Evolutionary conservation across 2,797 vertebrate genomes (phyloP).

Genomic region (Sitta carolinensis): DNA sequence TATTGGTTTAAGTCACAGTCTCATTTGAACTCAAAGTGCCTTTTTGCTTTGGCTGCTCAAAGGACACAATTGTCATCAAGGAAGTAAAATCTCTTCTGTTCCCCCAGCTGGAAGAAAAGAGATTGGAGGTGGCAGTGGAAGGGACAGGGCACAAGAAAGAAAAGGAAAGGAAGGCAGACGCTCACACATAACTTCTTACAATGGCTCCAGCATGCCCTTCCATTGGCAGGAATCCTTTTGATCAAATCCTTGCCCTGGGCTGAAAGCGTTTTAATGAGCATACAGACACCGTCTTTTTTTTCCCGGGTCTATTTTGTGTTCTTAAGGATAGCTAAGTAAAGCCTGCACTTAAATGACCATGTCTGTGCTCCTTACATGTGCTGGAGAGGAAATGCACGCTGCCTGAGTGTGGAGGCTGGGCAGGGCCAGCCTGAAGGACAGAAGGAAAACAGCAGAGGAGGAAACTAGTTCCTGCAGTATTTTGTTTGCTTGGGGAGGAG

Average conservation of each 20-base stretch:
- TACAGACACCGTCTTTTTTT: constrained; percentile 50
- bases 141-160: constrained; percentile 71
- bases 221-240: constrained; percentile 68
- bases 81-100: constrained; percentile 68
- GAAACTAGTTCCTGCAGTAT: not conserved
- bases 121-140: constrained; percentile 59
- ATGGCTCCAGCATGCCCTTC: constrained; percentile 66
- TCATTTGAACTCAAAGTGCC: constrained; percentile 62
- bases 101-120: constrained; percentile 65
- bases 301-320: constrained; percentile 57
- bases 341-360: constrained; percentile 11
- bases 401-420: constrained; percentile 37
- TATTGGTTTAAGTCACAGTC: constrained; percentile 59
- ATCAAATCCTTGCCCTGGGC: constrained; percentile 72
- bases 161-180: constrained; percentile 54
- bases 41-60: constrained; percentile 65
- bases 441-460: constrained; percentile 13
- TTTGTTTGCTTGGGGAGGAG: not conserved
- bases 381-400: not conserved
- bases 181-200: constrained; percentile 64
- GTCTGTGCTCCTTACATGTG: constrained; percentile 57
- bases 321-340: constrained; percentile 71
- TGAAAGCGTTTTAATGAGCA: constrained; percentile 69
- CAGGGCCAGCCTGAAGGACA: constrained; percentile 35
- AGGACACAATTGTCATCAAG: constrained; percentile 63